These are phyloP conservation scores for Drosophila orosa DNA, from an alignment of 1,140 invertebrate genomes.

Conservation along the genomic window DNA sequence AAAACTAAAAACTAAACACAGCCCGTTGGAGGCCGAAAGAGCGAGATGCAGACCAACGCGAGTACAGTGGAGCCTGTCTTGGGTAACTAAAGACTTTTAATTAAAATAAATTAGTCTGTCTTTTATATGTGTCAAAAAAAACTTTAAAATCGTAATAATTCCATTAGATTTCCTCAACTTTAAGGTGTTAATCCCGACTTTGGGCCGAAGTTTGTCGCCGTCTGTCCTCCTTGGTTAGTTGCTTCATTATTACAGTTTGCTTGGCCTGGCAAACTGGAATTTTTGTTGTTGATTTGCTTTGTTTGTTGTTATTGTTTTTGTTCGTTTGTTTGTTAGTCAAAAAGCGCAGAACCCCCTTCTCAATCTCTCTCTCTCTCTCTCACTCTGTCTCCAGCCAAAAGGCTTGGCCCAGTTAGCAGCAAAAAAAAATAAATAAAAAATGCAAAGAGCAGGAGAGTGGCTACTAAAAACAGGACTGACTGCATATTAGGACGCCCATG, in stretches of 20 bases:
- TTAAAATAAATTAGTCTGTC: no score
- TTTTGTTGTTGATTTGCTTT: conserved; percentile 44
- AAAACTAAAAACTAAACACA: conserved; percentile 69
- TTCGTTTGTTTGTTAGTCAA: conserved; percentile 48
- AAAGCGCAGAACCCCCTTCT: conserved; percentile 33
- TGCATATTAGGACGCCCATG: conserved; percentile 68
- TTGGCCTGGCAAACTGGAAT: conserved; percentile 68
- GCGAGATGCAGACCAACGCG: conserved; percentile 46
- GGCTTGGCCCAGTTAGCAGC: conserved; percentile 69
- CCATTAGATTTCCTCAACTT: background rate
- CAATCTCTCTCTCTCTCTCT: background rate
- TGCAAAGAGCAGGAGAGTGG: conserved; percentile 38
- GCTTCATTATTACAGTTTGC: conserved; percentile 58
- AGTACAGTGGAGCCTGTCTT: conserved; percentile 34
- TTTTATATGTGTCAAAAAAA: no score
- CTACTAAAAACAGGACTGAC: conserved; percentile 65
- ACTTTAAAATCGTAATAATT: background rate
- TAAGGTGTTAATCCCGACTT: conserved; percentile 1
- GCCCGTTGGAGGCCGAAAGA: conserved; percentile 53
- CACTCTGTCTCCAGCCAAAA: conserved; percentile 16
- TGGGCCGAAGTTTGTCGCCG: conserved; percentile 30
- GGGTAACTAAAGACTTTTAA: no score
- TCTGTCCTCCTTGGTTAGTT: conserved; percentile 28
- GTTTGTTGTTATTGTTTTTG: conserved; percentile 38
- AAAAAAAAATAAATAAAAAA: conserved; percentile 15